A percentile compares a stretch with the other conserved stretches of the same genome.
These are phyloP conservation scores for Rallus crepitans DNA, from an alignment of 2,797 vertebrate genomes.

Conservation along the genomic window DNA sequence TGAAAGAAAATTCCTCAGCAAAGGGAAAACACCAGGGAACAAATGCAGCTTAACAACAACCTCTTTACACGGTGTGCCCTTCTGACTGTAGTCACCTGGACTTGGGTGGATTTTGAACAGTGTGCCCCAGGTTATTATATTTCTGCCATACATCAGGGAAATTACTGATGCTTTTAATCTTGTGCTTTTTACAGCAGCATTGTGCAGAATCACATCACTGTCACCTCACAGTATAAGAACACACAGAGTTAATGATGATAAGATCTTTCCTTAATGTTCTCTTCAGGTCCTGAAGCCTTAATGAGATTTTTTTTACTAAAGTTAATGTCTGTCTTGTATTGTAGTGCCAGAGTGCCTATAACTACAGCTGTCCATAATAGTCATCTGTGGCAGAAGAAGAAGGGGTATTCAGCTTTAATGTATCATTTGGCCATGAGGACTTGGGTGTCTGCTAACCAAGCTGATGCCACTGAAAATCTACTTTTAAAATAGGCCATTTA, in stretches of 20 bases:
- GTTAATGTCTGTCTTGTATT: not conserved
- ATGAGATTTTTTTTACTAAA: not conserved
- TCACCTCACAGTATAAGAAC: not conserved
- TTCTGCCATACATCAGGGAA: not conserved
- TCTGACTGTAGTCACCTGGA: not conserved
- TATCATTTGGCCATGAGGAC: not conserved
- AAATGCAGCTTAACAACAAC: not conserved
- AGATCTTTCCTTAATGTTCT: not conserved
- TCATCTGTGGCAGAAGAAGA: not conserved
- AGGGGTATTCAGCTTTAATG: not conserved
- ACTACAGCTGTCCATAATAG: not conserved
- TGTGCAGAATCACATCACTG: not conserved
- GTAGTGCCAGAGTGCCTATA: not conserved
- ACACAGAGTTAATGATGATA: not conserved
- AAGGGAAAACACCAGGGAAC: not conserved
- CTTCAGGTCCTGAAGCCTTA: not conserved
- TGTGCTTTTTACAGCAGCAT: not conserved
- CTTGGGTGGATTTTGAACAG: not conserved
- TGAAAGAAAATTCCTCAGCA: not conserved
- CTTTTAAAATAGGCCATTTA: slow-evolving; percentile 18
- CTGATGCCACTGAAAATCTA: not conserved
- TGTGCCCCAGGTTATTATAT: not conserved
- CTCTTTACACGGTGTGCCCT: not conserved
- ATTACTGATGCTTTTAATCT: not conserved
- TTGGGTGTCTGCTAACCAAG: not conserved